A percentile compares a stretch with the other conserved stretches of the same genome.
phyloP scores from a whole-genome alignment of 2,797 vertebrate species.

The Ctenochaetus hawaiiensis region DNA sequence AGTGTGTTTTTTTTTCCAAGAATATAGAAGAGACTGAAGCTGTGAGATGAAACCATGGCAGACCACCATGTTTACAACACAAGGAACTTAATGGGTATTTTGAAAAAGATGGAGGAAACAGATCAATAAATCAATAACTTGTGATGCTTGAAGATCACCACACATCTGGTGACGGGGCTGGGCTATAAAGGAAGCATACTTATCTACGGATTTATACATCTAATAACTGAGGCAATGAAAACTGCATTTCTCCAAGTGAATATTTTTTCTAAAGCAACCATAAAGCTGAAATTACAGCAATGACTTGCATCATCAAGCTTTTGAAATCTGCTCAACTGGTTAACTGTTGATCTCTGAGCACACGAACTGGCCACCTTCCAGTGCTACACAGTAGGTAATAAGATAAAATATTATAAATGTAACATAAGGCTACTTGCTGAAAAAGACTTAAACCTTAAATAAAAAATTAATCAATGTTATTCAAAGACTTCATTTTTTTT shows the following conservation, averaged over 20 bases:
- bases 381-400: not conserved
- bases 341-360: not conserved
- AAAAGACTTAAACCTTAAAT: not conserved
- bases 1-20: not conserved
- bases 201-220: not conserved
- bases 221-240: not conserved
- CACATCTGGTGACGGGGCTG: not conserved
- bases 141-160: constrained; percentile 15
- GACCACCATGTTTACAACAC: not conserved
- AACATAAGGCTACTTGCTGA: not conserved
- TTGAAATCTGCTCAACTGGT: constrained; percentile 1
- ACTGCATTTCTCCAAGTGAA: not conserved
- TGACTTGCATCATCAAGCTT: not conserved
- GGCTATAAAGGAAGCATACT: not conserved
- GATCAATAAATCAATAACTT: constrained; percentile 57
- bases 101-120: constrained; percentile 13
- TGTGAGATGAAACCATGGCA: not conserved
- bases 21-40: not conserved
- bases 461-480: too few relatives aligned
- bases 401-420: not conserved
- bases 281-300: not conserved
- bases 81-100: constrained; percentile 1
- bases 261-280: not conserved
- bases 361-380: not conserved
- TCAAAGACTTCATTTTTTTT: not conserved